These are phyloP conservation scores for Lacanobia oleracea DNA, from an alignment of 2,888 invertebrate genomes.

Conservation along the genomic window DNA sequence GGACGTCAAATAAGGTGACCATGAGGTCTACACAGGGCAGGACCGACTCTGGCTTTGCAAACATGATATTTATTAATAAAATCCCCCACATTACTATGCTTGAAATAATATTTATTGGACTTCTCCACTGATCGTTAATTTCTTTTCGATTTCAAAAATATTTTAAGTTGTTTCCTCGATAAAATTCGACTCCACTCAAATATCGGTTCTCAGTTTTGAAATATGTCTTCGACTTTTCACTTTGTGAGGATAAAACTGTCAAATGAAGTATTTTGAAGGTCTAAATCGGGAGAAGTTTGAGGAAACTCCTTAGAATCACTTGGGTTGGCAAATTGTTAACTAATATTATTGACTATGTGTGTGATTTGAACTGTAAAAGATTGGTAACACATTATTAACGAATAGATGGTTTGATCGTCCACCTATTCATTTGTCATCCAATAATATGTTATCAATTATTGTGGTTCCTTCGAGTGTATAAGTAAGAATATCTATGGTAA, in stretches of 20 bases:
- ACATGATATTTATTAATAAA: conserved; percentile 49
- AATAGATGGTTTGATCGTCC: conserved; percentile 56
- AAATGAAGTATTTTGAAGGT: not conserved
- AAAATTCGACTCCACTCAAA: not conserved
- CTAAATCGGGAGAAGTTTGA: not conserved
- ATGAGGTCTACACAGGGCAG: conserved; percentile 64
- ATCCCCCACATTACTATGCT: conserved; percentile 26
- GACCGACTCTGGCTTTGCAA: conserved; percentile 76
- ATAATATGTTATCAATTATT: conserved; percentile 22
- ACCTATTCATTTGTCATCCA: conserved; percentile 38
- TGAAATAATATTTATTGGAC: conserved; percentile 32
- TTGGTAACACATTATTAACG: conserved; percentile 19
- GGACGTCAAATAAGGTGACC: conserved; percentile 89
- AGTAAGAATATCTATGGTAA: conserved; percentile 20
- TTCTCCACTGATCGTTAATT: conserved; percentile 31
- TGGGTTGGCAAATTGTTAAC: conserved; percentile 36
- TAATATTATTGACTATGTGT: conserved; percentile 26
- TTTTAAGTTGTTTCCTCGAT: conserved; percentile 1
- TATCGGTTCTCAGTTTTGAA: not conserved
- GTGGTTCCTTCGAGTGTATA: conserved; percentile 23
- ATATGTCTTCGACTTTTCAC: not conserved
- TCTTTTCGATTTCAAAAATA: not conserved
- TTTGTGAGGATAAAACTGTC: conserved; percentile 1
- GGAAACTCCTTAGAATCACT: conserved; percentile 14
- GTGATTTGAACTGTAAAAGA: conserved; percentile 21